A percentile compares a stretch with the other conserved stretches of the same genome.
Conservation (phyloP, 2,113 vertebrate genomes). For the Anoplopoma fimbria region DNA sequence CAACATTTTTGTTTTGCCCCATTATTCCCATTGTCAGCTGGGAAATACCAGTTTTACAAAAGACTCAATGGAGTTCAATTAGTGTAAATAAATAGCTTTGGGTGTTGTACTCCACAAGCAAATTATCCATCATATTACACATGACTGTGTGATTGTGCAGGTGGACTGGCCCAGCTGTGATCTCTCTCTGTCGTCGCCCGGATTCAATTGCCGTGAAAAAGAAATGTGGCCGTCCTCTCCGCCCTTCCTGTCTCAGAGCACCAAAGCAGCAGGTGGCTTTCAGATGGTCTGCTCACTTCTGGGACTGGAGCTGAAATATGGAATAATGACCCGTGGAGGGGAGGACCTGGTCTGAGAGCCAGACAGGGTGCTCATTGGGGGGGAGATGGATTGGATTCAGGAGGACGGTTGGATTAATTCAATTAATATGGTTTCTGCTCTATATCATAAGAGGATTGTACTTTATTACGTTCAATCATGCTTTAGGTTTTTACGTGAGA, state of each 20-base stretch:
- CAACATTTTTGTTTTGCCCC: constrained; percentile 5
- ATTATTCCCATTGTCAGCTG: neutral
- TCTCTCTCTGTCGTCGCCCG: neutral
- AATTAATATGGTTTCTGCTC: neutral
- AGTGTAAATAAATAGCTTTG: neutral
- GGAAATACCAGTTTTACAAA: neutral
- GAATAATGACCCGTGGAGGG: constrained; percentile 17
- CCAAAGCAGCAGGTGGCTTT: constrained; percentile 44
- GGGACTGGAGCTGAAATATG: constrained; percentile 24
- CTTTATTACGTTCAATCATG: neutral
- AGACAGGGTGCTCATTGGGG: neutral
- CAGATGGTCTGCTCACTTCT: constrained; percentile 41
- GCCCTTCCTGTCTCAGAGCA: constrained; percentile 20
- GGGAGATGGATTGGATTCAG: neutral
- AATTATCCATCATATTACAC: constrained; percentile 25
- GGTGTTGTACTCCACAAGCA: constrained; percentile 5
- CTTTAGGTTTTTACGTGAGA: neutral
- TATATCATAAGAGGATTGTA: neutral
- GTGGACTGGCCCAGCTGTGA: constrained; percentile 49
- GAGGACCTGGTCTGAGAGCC: neutral
- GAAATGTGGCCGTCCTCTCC: neutral
- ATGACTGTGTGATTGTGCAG: constrained; percentile 12
- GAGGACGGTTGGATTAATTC: neutral
- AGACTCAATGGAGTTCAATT: constrained; percentile 3
- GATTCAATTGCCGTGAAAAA: neutral